phyloP scores from a whole-genome alignment of 2,113 vertebrate genomes.

The Macrotus californicus region DNA sequence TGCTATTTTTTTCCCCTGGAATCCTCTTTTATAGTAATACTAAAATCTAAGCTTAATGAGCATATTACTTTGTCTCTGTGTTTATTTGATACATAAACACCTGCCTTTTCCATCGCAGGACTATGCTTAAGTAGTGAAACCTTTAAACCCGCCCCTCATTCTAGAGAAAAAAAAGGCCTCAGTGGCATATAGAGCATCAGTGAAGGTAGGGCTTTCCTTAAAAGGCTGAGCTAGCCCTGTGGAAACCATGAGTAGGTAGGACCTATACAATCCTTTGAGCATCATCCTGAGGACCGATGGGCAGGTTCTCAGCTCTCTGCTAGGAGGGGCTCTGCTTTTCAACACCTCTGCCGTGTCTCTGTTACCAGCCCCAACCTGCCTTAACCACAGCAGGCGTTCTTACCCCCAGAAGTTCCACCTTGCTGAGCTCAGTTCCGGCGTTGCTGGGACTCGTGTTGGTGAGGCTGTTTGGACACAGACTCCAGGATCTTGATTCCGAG shows the following conservation, averaged over 20 bases:
- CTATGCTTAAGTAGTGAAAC: not conserved
- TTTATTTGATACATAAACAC: slow-evolving; percentile 65
- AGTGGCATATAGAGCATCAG: not conserved
- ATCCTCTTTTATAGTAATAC: slow-evolving; percentile 28
- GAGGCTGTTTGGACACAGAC: not conserved
- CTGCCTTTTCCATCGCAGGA: slow-evolving; percentile 47
- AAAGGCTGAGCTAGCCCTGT: not conserved
- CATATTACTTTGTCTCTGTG: not conserved
- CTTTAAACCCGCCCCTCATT: slow-evolving; percentile 16
- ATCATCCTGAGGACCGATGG: not conserved
- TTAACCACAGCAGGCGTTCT: not conserved
- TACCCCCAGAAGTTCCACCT: not conserved
- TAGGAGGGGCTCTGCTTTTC: not conserved
- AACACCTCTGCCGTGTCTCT: not conserved
- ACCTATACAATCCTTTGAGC: not conserved
- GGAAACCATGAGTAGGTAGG: not conserved
- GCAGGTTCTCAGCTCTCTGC: not conserved
- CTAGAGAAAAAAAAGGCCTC: slow-evolving; percentile 29
- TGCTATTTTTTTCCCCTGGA: not conserved
- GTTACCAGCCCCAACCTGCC: not conserved
- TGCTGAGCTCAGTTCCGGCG: not conserved
- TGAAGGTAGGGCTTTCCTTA: not conserved
- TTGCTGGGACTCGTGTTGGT: not conserved
- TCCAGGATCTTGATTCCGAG: not conserved
- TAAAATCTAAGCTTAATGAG: slow-evolving; percentile 35